Evolutionary conservation across 2,888 invertebrate species (phyloP).

Genomic region (Erpobdella octoculata): DNA sequence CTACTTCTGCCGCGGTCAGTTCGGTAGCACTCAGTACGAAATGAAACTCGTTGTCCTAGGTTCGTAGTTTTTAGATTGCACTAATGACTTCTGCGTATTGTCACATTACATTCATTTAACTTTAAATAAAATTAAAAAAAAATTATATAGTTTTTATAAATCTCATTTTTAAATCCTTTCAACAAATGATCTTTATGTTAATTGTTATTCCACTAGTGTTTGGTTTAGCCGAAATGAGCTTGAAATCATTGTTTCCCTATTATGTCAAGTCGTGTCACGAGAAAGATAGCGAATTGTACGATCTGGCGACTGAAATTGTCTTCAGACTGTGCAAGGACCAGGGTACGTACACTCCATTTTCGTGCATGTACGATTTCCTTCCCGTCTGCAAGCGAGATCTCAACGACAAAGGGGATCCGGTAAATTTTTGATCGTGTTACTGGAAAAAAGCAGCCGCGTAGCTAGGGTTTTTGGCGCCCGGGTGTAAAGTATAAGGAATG

Average conservation of each 20-base stretch:
- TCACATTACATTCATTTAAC: no score
- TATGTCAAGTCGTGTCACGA: neutral
- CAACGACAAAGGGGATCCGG: neutral
- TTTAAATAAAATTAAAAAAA: no score
- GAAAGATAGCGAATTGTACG: neutral
- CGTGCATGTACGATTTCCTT: neutral
- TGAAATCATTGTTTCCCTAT: neutral
- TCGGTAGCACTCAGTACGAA: neutral
- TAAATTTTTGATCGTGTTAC: no score
- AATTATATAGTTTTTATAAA: no score
- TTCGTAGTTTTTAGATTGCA: neutral
- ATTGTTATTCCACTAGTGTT: neutral
- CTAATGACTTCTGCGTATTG: no score
- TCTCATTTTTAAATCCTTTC: no score
- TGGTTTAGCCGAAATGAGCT: neutral
- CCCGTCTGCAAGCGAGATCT: neutral
- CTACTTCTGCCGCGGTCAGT: conserved; percentile 21
- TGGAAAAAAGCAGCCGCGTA: no score
- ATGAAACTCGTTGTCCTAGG: conserved; percentile 14
- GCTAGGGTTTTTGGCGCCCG: no score
- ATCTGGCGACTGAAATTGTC: neutral
- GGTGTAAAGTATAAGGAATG: no score
- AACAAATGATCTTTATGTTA: no score
- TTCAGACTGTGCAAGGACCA: neutral
- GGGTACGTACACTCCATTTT: neutral